Evolutionary conservation across 2,888 invertebrate genomes (phyloP), one percentile per base, ranked within the genome.

Genomic region (Drosophila engyochracea): DNA sequence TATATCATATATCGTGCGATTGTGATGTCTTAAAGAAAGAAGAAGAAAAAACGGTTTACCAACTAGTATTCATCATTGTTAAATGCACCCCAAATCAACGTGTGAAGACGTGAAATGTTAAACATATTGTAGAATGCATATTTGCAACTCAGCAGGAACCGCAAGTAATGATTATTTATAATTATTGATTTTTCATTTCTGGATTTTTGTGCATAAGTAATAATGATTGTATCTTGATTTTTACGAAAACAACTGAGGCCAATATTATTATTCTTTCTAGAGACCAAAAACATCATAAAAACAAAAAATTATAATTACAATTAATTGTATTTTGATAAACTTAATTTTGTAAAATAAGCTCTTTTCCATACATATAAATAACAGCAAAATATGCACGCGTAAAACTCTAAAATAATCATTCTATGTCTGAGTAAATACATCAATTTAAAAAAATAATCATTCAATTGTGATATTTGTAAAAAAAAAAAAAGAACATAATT

Each of bases 11-110:
- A 30, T 30, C 25, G 19, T 25, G 22, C 33, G 58, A 49, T 39
- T 54, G 54, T 67, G 53, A 51, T 51, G 57, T 16, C 7, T 25
- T 31, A 16, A 14, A 52, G 12, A 52, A 12, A 31, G n/a, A 30
- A 37, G 22, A 19, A 57, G 35, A 64, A 25, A 47, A 59, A 25
- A 54, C 12, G 10, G 31, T 67, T 39, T 35, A 51, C 33, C 39
- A 55, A 25, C 55, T 68, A 33, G 41, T 47, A 55, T 52, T 44
- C 41, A 47, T 62, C 28, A 53, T 28, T 19, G 10, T 51, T 62
- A 76, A 59, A 74, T 59, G 71, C 65, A 55, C 12, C 41, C 30
- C 57, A 28, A 70, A 25, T 30, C 41, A 44, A 6, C 30, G 16
- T 47, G 16, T 51, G 37, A 35, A 30, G 47, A 35, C 30, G 37